These are phyloP conservation scores for Temnothorax unifasciatus DNA, from an alignment of 2,888 invertebrate genomes.

Conservation along the genomic window DNA sequence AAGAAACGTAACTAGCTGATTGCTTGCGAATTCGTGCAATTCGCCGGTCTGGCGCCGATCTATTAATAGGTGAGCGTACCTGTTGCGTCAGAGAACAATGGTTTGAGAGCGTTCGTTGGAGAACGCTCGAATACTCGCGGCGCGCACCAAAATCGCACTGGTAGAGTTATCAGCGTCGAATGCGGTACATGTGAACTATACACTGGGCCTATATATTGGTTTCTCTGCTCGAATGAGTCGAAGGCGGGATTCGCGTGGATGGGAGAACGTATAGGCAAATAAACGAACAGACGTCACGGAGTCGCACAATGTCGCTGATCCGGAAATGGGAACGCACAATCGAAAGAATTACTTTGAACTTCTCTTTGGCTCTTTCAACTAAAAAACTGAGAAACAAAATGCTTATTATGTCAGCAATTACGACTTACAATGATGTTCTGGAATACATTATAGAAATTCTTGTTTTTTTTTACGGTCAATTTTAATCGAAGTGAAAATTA, in stretches of 20 bases:
- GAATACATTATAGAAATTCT: too few species aligned
- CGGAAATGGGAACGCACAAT: neutral
- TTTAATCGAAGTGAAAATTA: too few species aligned
- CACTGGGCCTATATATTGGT: neutral
- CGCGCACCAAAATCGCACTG: slow-evolving; percentile 1
- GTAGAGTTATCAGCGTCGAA: neutral
- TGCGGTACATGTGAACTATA: neutral
- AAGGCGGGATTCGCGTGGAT: neutral
- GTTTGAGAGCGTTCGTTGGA: neutral
- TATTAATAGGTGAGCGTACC: slow-evolving; percentile 45
- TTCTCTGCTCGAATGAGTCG: neutral
- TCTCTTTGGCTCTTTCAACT: neutral
- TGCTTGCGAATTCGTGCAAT: neutral
- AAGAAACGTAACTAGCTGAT: neutral
- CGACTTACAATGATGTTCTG: too few species aligned
- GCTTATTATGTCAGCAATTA: too few species aligned
- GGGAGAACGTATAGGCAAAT: slow-evolving; percentile 46
- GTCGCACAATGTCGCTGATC: neutral
- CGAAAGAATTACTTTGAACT: neutral
- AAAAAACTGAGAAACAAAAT: neutral
- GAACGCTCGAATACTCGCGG: neutral
- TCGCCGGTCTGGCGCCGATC: neutral
- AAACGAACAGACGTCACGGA: neutral
- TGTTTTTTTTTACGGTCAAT: too few species aligned
- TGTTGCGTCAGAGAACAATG: slow-evolving; percentile 38